phyloP scores from a whole-genome alignment of 2,113 vertebrate species.

The Progne subis region DNA sequence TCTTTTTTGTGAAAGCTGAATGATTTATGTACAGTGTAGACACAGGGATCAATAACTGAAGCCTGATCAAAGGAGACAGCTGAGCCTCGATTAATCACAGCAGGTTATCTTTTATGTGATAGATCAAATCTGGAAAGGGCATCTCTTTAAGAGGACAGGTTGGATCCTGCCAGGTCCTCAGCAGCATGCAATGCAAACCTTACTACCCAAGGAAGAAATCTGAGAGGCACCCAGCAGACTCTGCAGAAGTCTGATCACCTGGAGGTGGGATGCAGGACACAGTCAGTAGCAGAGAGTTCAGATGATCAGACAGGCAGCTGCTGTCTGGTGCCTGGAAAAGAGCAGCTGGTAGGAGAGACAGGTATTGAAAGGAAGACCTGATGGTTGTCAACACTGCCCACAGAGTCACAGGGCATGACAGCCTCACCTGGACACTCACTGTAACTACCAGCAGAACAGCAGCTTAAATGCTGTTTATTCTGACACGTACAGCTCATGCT shows the following conservation, averaged over 20 bases:
- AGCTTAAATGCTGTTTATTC: neutral
- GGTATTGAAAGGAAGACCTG: neutral
- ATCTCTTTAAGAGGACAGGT: neutral
- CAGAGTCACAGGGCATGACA: neutral
- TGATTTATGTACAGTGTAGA: neutral
- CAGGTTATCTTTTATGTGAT: neutral
- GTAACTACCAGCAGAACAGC: neutral
- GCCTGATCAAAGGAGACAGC: neutral
- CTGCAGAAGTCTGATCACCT: neutral
- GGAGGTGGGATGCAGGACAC: neutral
- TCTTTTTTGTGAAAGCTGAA: neutral
- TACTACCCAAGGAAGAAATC: neutral
- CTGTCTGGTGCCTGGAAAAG: neutral
- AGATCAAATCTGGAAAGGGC: neutral
- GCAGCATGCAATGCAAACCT: neutral
- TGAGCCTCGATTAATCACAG: neutral
- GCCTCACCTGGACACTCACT: neutral
- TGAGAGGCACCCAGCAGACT: neutral
- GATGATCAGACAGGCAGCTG: neutral
- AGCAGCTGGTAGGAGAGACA: neutral
- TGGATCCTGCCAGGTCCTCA: neutral
- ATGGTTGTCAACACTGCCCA: neutral
- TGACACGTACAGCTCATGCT: neutral
- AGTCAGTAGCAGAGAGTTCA: neutral
- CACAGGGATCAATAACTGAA: neutral